These are phyloP conservation scores for Artemia franciscana DNA, from an alignment of 1,140 invertebrate genomes.

Conservation along the genomic window DNA sequence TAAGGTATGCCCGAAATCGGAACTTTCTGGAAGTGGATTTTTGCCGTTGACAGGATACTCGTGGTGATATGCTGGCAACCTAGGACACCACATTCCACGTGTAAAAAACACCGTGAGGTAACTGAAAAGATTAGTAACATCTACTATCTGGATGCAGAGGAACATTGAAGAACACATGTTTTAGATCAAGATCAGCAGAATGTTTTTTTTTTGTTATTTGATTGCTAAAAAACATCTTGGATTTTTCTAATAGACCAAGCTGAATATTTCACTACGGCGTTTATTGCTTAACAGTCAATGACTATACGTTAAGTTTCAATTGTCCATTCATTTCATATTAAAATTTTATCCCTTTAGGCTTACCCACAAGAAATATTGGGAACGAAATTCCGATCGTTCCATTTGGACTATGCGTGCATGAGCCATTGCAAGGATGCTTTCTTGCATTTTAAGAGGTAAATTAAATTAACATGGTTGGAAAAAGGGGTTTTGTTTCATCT, in stretches of 20 bases:
- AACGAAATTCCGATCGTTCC: not conserved
- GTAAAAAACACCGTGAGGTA: not conserved
- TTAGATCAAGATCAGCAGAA: not conserved
- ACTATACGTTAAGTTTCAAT: not conserved
- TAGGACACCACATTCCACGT: not conserved
- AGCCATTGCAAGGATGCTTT: not conserved
- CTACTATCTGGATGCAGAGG: not conserved
- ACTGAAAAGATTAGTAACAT: not conserved
- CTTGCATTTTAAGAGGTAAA: not conserved
- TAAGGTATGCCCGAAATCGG: not conserved
- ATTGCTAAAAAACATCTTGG: not conserved
- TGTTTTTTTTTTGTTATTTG: not conserved
- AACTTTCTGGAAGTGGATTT: not conserved
- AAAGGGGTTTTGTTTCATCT: not conserved
- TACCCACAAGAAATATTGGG: not conserved
- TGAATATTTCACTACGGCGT: not conserved
- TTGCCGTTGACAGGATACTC: not conserved
- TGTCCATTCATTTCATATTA: not conserved
- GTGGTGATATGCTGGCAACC: not conserved
- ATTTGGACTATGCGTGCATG: not conserved
- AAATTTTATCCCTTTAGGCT: not conserved
- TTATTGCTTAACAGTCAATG: not conserved
- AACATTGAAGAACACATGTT: not conserved
- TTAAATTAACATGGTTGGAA: not conserved
- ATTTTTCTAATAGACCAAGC: not conserved